A percentile compares a stretch with the other conserved stretches of the same genome.
phyloP scores from a whole-genome alignment of 2,797 vertebrate species.

The Gorsachius magnificus region DNA sequence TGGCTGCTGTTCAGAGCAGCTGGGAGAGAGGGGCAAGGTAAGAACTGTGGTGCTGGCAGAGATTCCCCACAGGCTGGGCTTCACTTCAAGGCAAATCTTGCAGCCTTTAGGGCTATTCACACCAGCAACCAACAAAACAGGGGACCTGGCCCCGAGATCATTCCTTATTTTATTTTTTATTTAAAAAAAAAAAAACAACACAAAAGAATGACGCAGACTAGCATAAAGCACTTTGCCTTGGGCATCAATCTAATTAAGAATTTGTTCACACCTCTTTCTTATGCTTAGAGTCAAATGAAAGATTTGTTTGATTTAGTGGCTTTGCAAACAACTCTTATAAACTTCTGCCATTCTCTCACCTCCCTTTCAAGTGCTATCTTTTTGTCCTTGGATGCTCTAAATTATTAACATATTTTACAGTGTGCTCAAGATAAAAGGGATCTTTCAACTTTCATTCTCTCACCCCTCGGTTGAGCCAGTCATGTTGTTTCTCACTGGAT shows the following conservation, averaged over 20 bases:
- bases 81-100: background rate
- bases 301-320: conserved; percentile 39
- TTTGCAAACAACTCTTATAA: conserved; percentile 41
- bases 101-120: background rate
- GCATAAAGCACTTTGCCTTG: background rate
- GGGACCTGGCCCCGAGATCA: background rate
- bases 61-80: background rate
- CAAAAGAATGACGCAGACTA: background rate
- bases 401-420: conserved; percentile 51
- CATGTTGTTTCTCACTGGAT: background rate
- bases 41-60: background rate
- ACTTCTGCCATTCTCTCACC: background rate
- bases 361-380: conserved; percentile 39
- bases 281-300: background rate
- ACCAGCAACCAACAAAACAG: background rate
- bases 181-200: background rate
- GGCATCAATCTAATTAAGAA: conserved; percentile 8
- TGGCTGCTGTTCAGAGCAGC: background rate
- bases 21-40: background rate
- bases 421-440: conserved; percentile 34
- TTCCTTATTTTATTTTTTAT: background rate
- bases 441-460: background rate
- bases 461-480: background rate
- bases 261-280: conserved; percentile 39
- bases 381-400: conserved; percentile 47